Base-by-base conservation (phyloP, 2,888 invertebrate genomes). In the Tenthredo amoena region DNA sequence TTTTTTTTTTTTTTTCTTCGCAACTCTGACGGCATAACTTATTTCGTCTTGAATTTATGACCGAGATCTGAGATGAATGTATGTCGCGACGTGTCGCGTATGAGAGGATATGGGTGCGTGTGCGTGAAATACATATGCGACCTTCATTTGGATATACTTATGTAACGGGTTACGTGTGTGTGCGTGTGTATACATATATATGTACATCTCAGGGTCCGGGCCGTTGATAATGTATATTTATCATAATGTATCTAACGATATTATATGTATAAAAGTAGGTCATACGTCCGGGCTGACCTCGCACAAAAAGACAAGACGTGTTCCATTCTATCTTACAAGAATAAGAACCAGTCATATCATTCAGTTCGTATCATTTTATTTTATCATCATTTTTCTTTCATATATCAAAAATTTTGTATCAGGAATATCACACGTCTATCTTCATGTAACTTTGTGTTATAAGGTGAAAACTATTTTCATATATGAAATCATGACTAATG, bases 131-230 rank as follows among this genome's bases (percentile, higher is more conserved):
- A 40, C 18, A 50, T 21, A 26, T 7, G n/a, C 81, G 62, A 81
- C 81, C 81, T 81, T 81, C 81, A 58, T 81, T 81, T n/a, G 31
- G 77, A 77, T 77, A 77, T 77, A 77, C 55, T 77, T 77, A 77
- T 77, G 77, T 31, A 10, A 77, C 55, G n/a, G 77, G 4, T 40
- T 68, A 68, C 31, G 37, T 50, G 77, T 40, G 31, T 47, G 10
- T 31, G 18, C 15, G 2, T 21, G n/a, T 43, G n/a, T 37, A 9
- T 76, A 47, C 6, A 37, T 31, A 7, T 31, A 26, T 50, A 15
- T 15, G 21, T 43, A 26, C 40, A 43, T 74, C 21, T 74, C 72
- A 43, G 72, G 72, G 72, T 74, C 72, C 72, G 40, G 34, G 18
- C 68, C 68, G 68, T 68, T 34, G 34, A 34, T 68, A 34, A 68